Evolutionary conservation across 2,888 invertebrate species (phyloP).

Genomic region (Noctua janthe): DNA sequence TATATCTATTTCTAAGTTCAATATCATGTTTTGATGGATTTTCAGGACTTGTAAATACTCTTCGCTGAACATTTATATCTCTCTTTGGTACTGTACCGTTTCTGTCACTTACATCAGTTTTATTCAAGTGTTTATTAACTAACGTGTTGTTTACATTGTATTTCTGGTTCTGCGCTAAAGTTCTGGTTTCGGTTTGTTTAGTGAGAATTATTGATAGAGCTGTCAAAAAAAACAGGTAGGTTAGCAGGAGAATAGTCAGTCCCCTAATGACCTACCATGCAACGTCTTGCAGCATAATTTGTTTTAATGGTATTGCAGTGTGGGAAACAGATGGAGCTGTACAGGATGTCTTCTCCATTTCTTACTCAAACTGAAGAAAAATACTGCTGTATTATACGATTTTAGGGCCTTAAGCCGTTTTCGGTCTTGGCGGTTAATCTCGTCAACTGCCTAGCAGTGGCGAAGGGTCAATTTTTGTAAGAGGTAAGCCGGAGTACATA

Average conservation of each 20-base stretch:
- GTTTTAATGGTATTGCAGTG: neutral
- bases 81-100: neutral
- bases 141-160: neutral
- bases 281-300: neutral
- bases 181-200: neutral
- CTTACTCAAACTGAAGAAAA: neutral
- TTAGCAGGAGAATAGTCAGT: no score
- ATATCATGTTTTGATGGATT: neutral
- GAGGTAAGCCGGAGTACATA: no score
- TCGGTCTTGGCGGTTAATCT: neutral
- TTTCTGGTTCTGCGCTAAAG: neutral
- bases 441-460: neutral
- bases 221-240: neutral
- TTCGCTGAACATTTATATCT: neutral
- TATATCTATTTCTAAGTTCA: neutral
- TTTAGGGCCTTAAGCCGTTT: neutral
- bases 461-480: no score
- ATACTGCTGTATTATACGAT: neutral
- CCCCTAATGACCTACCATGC: neutral
- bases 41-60: neutral
- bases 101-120: neutral
- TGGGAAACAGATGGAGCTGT: neutral
- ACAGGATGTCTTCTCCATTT: neutral
- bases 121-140: neutral
- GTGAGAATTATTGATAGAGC: slow-evolving; percentile 17